These are phyloP conservation scores for Periophthalmus modestus DNA, from an alignment of 2,113 vertebrate species.

Conservation along the genomic window DNA sequence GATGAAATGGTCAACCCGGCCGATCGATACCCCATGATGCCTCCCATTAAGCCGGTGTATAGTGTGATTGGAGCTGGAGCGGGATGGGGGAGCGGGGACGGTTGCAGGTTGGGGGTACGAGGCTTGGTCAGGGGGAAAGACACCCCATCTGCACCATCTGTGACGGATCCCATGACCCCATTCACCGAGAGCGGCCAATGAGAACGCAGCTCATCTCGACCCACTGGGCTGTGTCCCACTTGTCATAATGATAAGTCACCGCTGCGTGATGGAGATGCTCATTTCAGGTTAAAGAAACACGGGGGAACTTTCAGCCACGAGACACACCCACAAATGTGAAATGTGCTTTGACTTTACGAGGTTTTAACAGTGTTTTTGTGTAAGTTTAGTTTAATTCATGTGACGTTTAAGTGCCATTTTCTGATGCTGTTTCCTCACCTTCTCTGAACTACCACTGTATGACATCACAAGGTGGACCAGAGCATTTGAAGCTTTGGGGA, in stretches of 20 bases:
- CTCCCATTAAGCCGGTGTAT: slow-evolving; percentile 36
- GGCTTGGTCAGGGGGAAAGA: slow-evolving; percentile 22
- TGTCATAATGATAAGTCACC: slow-evolving; percentile 49
- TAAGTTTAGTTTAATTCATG: neutral
- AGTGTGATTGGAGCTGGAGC: slow-evolving; percentile 15
- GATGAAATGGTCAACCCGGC: slow-evolving; percentile 29
- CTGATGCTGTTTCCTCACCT: too few relatives aligned
- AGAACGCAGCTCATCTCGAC: slow-evolving; percentile 30
- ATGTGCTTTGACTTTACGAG: neutral
- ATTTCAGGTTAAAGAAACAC: slow-evolving; percentile 45
- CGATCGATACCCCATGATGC: slow-evolving; percentile 39
- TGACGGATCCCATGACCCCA: slow-evolving; percentile 69
- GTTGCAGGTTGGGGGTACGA: neutral
- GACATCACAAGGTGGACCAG: too few relatives aligned
- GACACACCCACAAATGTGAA: neutral
- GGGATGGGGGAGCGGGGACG: neutral
- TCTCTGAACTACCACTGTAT: too few relatives aligned
- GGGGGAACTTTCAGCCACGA: slow-evolving; percentile 6
- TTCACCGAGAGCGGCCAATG: slow-evolving; percentile 49
- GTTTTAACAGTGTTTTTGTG: neutral
- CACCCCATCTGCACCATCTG: slow-evolving; percentile 68
- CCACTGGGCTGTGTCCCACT: slow-evolving; percentile 57
- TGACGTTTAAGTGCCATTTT: neutral
- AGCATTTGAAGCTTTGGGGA: too few relatives aligned
- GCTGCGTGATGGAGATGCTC: slow-evolving; percentile 50